Evolutionary conservation across 1,140 invertebrate genomes (phyloP), one percentile per base, ranked within the genome.

Genomic region (Anastatus disparis): DNA sequence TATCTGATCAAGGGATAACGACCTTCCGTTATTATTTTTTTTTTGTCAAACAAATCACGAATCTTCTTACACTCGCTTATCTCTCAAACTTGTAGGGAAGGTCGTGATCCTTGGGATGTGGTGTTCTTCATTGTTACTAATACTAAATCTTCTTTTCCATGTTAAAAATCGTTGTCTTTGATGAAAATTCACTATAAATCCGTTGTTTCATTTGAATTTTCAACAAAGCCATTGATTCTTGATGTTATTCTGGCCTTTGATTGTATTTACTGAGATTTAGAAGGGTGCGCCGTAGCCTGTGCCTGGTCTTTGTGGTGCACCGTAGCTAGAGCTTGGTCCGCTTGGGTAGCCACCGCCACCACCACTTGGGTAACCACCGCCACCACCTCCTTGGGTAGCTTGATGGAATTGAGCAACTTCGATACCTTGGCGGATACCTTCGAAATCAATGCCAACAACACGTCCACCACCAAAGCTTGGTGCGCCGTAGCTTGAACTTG

Each of bases 401-500:
- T 90, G 91, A 77, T 90, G 87, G 87, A 89, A 92, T 77, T 93
- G 90, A 20, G 91, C 91, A 52, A 93, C 91, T 76, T 92, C 91
- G 83, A 93, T 92, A 72, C 91, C 91, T 74, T 92, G 91, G 78
- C 91, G 90, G 81, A 93, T 90, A 52, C 90, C 91, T 74, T 93
- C 92, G 58, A 93, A 88, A 82, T 91, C 89, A 82, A 93, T 89
- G 62, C 91, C 92, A 59, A 92, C 90, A 29, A 93, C 91, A 63
- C 91, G 88, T 53, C 81, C 80, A 26, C 81, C 77, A 78, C 87
- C 88, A 62, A 79, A 79, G 55, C 81, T 79, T 12, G 89, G 89
- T 1, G 87, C 89, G 59, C 89, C 89, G 79, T 89, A 90, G 44
- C 76, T 78, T 56, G 87, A 82, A 48, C 88, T 88, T 44, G 89